These are phyloP conservation scores for Aphelenchoides avenae DNA, from an alignment of 1,140 invertebrate genomes.

Conservation along the genomic window DNA sequence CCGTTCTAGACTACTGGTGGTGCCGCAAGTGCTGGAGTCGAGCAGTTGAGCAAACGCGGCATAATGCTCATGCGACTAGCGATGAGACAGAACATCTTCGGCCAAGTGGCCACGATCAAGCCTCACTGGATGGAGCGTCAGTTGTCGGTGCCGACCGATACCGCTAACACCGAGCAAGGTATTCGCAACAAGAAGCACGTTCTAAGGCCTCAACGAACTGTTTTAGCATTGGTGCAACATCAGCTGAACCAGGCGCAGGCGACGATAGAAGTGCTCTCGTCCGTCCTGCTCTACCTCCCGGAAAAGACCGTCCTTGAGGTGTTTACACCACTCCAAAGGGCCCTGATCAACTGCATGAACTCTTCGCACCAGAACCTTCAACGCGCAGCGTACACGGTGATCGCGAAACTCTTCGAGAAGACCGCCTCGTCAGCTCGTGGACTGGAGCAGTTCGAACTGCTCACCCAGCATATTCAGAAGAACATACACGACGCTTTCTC, in stretches of 20 bases:
- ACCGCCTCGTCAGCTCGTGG: slow-evolving; percentile 26
- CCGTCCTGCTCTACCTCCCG: slow-evolving; percentile 20
- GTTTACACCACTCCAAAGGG: slow-evolving; percentile 34
- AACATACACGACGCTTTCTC: slow-evolving; percentile 33
- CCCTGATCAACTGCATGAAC: slow-evolving; percentile 32
- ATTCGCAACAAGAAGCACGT: neutral
- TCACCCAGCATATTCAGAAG: slow-evolving; percentile 29
- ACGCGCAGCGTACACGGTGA: slow-evolving; percentile 28
- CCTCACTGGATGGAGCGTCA: slow-evolving; percentile 20
- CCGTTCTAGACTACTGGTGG: neutral
- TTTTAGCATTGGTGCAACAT: slow-evolving; percentile 3
- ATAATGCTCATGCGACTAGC: slow-evolving; percentile 34
- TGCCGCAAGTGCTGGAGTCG: slow-evolving; percentile 14
- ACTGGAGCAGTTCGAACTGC: slow-evolving; percentile 33
- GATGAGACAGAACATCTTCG: slow-evolving; percentile 47
- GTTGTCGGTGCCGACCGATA: too few species aligned
- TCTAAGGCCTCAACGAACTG: slow-evolving; percentile 7
- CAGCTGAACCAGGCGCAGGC: slow-evolving; percentile 2
- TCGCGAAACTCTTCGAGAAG: slow-evolving; percentile 39
- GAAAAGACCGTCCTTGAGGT: slow-evolving; percentile 24
- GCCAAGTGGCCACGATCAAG: slow-evolving; percentile 34
- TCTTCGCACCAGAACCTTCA: slow-evolving; percentile 29
- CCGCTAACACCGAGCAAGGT: too few species aligned
- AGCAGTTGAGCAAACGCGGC: slow-evolving; percentile 14
- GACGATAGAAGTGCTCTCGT: slow-evolving; percentile 25